These are phyloP conservation scores for Tragelaphus imberbis DNA, from an alignment of 2,113 vertebrate genomes.

Conservation along the genomic window DNA sequence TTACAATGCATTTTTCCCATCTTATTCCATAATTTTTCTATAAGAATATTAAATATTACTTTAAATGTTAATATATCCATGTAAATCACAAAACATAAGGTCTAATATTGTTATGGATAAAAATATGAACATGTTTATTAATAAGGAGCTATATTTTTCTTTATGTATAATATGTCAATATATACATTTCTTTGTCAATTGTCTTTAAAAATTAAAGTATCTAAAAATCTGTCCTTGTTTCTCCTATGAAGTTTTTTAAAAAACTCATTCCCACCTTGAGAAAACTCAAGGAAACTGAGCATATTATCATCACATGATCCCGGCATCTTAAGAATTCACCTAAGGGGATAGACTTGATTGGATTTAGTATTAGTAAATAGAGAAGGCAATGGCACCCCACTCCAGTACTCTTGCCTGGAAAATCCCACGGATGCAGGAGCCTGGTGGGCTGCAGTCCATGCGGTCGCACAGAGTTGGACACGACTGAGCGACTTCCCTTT, in stretches of 20 bases:
- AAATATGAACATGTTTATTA: constrained; percentile 3
- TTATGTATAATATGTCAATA: not conserved
- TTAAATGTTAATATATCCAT: not conserved
- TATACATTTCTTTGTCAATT: not conserved
- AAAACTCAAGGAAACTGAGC: not conserved
- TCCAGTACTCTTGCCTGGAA: too few relatives aligned
- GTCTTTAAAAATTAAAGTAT: not conserved
- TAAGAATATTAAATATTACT: not conserved
- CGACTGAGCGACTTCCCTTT: too few relatives aligned
- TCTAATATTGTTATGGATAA: not conserved
- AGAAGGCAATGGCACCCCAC: too few relatives aligned
- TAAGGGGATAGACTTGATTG: not conserved
- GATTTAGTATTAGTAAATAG: not conserved
- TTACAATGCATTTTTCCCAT: not conserved
- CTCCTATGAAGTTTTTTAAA: not conserved
- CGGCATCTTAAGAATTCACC: not conserved
- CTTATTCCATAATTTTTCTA: not conserved
- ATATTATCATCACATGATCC: too few relatives aligned
- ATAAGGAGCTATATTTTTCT: not conserved
- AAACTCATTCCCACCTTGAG: not conserved
- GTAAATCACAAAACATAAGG: not conserved
- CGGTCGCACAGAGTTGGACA: too few relatives aligned
- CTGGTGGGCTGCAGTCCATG: too few relatives aligned
- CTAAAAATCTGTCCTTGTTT: not conserved
- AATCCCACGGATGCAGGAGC: too few relatives aligned